Evolutionary conservation across 2,888 invertebrate species (phyloP), one percentile per base, ranked within the genome.

Genomic region (Microctonus brassicae): DNA sequence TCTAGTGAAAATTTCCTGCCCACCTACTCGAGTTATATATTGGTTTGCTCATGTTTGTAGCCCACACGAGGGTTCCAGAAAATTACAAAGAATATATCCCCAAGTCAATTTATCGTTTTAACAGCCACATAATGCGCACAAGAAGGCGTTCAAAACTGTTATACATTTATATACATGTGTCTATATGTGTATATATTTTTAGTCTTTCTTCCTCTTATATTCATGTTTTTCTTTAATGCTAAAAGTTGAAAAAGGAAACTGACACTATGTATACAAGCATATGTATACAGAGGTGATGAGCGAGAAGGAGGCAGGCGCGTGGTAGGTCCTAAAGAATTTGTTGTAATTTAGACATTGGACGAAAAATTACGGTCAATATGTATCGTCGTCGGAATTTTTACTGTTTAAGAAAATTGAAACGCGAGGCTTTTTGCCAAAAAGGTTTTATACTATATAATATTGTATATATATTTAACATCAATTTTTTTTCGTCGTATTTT

Each of bases 51-150:
- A 67, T 77, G 76, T 76, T 74, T 47, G 47, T 73, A 69, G 61
- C 52, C 71, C 76, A 61, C 75, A 73, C 73, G 62, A 70, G 76
- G 77, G 72, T 76, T 72, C 68, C 69, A 70, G 58, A 73, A 71
- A 74, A 68, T 72, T 66, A 66, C 71, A 67, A 64, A 61, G 76
- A 80, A 82, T 78, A 80, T 80, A 77, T n/a, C 74, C 75, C 69
- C 73, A 71, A 78, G 80, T 76, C 78, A 73, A 72, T 81, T 75
- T 81, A 68, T 74, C 79, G 81, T 80, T 73, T 78, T 82, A 83
- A 84, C 81, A 80, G 79, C 80, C 80, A 72, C 79, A 82, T 82
- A 84, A 85, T 84, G n/a, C 79, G n/a, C 79, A 42, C 53, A 42
- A 24, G 29, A 26, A 34, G 29, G 57, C 47, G 47, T 17, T 17